Conservation (phyloP, 92 coral and sea anemone species). For the Epizoanthus illoricatus region DNA sequence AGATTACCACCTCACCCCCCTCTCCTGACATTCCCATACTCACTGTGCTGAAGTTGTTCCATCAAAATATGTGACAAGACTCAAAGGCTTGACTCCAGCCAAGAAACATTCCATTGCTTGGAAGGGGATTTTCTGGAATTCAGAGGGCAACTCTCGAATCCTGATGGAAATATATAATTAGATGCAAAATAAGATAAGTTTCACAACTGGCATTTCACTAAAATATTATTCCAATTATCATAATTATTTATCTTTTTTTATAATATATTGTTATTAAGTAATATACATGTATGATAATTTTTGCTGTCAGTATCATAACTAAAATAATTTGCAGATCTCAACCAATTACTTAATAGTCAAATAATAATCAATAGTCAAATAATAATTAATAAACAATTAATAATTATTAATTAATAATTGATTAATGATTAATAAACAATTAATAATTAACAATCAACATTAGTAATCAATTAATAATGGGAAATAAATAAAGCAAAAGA, state of each 20-base stretch:
- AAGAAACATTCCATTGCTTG: conserved; percentile 92
- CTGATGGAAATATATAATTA: conserved; percentile 34
- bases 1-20: not conserved
- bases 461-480: not conserved
- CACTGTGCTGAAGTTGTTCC: conserved; percentile 89
- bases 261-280: no score
- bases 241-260: not conserved
- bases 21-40: conserved; percentile 27
- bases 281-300: no score
- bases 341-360: no score
- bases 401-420: no score
- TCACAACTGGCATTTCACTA: not conserved
- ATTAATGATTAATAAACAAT: no score
- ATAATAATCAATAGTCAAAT: no score
- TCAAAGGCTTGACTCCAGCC: conserved; percentile 78
- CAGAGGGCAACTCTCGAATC: conserved; percentile 76
- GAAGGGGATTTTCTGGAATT: conserved; percentile 76
- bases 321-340: no score
- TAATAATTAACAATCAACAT: no score
- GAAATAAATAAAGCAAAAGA: not conserved
- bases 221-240: not conserved
- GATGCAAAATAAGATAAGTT: not conserved
- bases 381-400: no score
- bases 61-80: conserved; percentile 91
- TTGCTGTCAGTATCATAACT: no score